Evolutionary conservation across 2,113 vertebrate species (phyloP).

Genomic region (Mastomys coucha): DNA sequence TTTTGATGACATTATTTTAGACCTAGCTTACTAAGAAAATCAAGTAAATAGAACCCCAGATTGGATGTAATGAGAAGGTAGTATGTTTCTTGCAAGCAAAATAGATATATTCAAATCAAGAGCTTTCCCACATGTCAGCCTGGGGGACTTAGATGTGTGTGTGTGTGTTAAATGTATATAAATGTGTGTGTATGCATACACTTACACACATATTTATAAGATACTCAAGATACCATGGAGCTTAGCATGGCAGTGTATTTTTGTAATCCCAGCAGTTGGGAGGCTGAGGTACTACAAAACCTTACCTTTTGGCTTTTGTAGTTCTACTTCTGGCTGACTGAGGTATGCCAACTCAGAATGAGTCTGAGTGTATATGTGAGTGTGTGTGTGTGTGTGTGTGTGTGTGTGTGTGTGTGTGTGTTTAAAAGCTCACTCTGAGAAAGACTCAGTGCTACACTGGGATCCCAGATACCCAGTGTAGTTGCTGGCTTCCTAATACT

Average conservation of each 20-base stretch:
- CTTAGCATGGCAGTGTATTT: background rate
- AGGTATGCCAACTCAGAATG: background rate
- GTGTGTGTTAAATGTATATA: too few species aligned
- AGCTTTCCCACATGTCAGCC: background rate
- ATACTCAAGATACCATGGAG: background rate
- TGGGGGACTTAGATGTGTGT: background rate
- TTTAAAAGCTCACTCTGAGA: background rate
- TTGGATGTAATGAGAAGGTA: conserved; percentile 33
- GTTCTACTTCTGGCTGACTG: background rate
- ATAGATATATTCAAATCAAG: conserved; percentile 33
- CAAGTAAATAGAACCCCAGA: conserved; percentile 2
- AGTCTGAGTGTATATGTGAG: background rate
- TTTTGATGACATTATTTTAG: conserved; percentile 72
- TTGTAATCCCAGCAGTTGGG: background rate
- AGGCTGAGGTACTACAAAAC: background rate
- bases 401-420: background rate
- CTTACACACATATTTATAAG: background rate
- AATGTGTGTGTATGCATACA: background rate
- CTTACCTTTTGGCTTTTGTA: background rate
- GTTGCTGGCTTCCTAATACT: background rate
- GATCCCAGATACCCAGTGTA: background rate
- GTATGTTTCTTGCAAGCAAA: conserved; percentile 12
- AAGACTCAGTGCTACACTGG: background rate
- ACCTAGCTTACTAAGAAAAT: conserved; percentile 17
- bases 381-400: too few species aligned